Conservation (phyloP, 2,888 invertebrate species). For the Pollenia griseotomentosa region DNA sequence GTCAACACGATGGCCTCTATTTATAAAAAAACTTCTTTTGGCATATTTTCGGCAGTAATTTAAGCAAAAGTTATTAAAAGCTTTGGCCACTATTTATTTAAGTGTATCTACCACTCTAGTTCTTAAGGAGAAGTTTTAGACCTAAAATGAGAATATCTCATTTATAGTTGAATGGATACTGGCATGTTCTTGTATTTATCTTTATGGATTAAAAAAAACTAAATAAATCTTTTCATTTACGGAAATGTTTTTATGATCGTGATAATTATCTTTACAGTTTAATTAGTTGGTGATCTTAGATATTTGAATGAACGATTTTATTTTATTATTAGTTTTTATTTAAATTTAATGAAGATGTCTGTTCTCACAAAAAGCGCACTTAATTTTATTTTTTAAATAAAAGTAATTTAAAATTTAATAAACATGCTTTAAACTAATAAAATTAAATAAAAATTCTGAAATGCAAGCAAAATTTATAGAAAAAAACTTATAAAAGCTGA, state of each 20-base stretch:
- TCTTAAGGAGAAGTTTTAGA: neutral
- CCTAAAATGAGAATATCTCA: neutral
- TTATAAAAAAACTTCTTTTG: too few species aligned
- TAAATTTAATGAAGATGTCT: too few species aligned
- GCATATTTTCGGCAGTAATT: neutral
- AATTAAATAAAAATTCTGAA: too few species aligned
- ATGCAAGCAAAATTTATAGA: too few species aligned
- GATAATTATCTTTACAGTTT: conserved; percentile 13
- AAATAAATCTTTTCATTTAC: neutral
- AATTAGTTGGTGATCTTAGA: neutral
- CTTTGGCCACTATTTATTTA: neutral
- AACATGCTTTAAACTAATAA: too few species aligned
- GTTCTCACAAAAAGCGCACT: too few species aligned
- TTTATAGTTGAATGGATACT: neutral
- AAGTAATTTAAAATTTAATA: too few species aligned
- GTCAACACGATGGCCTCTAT: too few species aligned
- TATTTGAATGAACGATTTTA: neutral
- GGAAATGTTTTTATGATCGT: conserved; percentile 11
- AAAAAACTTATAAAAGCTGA: too few species aligned
- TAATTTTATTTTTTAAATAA: too few species aligned
- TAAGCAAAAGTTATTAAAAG: neutral
- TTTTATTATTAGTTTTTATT: too few species aligned
- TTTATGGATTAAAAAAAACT: neutral
- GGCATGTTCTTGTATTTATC: too few species aligned
- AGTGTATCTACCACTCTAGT: neutral